These are phyloP conservation scores for Avahi laniger DNA, from an alignment of 2,797 vertebrate species.

Conservation along the genomic window DNA sequence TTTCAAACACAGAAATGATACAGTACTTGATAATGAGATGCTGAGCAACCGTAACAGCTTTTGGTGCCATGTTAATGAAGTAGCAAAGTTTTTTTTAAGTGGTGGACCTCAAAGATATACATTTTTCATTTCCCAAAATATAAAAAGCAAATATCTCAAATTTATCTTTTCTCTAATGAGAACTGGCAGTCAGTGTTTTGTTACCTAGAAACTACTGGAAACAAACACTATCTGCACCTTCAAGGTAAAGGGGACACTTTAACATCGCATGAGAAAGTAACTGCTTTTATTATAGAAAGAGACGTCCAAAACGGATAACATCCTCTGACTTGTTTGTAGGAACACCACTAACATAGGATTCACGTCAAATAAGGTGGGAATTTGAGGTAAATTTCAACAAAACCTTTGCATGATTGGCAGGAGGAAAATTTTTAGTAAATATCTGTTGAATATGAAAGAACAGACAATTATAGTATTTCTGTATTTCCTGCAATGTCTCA, in stretches of 20 bases:
- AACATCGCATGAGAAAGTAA: slow-evolving; percentile 6
- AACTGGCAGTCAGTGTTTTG: not conserved
- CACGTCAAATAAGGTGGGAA: not conserved
- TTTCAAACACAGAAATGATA: not conserved
- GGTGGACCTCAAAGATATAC: not conserved
- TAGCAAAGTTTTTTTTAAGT: not conserved
- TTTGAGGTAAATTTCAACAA: not conserved
- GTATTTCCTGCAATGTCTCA: not conserved
- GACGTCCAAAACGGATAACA: not conserved
- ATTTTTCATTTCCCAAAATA: slow-evolving; percentile 28
- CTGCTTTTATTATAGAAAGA: not conserved
- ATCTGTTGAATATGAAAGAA: not conserved
- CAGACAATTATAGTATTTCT: not conserved
- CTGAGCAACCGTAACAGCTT: not conserved
- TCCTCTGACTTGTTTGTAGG: not conserved
- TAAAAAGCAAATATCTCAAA: not conserved
- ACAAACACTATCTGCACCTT: slow-evolving; percentile 2
- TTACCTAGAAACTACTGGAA: slow-evolving; percentile 7
- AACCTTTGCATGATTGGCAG: not conserved
- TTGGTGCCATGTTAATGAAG: not conserved
- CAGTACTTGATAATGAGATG: not conserved
- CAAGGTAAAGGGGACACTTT: slow-evolving; percentile 25
- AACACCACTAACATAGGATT: not conserved
- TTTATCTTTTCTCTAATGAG: slow-evolving; percentile 30
- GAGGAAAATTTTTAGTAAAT: not conserved